These are phyloP conservation scores for Craterocephalus amniculus DNA, from an alignment of 2,797 vertebrate species.

Conservation along the genomic window DNA sequence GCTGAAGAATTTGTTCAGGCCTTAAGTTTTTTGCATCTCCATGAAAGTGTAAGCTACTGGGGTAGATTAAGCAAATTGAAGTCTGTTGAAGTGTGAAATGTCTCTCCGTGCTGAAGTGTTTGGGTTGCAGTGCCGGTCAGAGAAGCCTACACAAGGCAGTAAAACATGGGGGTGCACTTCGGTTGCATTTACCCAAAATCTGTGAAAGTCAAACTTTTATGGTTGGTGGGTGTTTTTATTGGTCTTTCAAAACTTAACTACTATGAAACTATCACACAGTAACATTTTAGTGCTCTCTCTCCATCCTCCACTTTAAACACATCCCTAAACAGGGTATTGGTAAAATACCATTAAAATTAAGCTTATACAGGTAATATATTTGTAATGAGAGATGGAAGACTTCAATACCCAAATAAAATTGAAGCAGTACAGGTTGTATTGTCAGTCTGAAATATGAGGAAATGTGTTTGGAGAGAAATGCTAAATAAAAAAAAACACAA, in stretches of 20 bases:
- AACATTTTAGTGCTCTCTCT: background rate
- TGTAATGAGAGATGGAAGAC: background rate
- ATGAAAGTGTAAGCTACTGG: background rate
- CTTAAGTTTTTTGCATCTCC: background rate
- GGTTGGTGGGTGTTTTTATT: background rate
- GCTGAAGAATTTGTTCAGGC: background rate
- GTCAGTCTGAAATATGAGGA: constrained; percentile 2
- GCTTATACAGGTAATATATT: background rate
- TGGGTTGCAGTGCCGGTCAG: background rate
- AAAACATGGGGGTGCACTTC: background rate
- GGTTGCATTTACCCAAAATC: background rate
- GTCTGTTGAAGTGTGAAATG: background rate
- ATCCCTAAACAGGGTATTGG: background rate
- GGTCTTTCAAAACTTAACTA: background rate
- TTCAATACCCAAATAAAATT: background rate
- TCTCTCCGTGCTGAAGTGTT: background rate
- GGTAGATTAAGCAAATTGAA: background rate
- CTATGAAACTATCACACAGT: background rate
- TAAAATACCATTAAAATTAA: background rate
- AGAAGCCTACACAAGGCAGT: background rate
- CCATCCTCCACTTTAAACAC: background rate
- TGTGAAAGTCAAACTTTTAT: background rate
- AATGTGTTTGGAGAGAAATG: constrained; percentile 6
- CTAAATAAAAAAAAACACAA: constrained; percentile 33
- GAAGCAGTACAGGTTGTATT: constrained; percentile 1